Percentiles rank a stretch among this genome's conserved stretches.
These are phyloP conservation scores for Alosa alosa DNA, from an alignment of 2,113 vertebrate species.

Conservation along the genomic window DNA sequence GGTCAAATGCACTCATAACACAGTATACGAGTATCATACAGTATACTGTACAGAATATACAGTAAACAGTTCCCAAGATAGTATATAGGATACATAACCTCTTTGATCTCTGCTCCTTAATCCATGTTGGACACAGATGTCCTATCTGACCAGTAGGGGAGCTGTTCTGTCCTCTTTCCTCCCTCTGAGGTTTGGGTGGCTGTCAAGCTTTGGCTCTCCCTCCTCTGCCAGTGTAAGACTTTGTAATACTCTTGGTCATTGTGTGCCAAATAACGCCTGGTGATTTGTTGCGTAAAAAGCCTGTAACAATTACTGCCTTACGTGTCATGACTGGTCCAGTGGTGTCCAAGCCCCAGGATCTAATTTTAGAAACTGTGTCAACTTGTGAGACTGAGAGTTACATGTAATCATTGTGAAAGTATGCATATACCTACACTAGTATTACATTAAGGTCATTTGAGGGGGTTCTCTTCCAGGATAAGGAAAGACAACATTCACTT, in stretches of 20 bases:
- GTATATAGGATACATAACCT: too few relatives aligned
- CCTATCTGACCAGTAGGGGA: neutral
- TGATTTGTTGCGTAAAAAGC: neutral
- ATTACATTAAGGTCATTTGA: too few relatives aligned
- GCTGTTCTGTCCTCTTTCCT: neutral
- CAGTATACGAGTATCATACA: neutral
- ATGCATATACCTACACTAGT: too few relatives aligned
- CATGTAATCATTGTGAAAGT: neutral
- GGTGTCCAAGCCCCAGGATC: neutral
- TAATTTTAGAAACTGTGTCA: neutral
- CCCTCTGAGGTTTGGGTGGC: neutral
- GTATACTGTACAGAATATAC: neutral
- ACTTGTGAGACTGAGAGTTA: neutral
- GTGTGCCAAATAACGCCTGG: neutral
- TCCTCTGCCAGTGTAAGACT: neutral
- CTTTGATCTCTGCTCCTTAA: neutral
- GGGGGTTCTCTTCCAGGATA: too few relatives aligned
- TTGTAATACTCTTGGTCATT: neutral
- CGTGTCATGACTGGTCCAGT: neutral
- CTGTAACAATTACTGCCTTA: neutral
- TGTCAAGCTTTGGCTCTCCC: neutral
- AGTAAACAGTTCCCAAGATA: too few relatives aligned
- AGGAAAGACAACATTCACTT: too few relatives aligned
- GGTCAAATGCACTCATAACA: neutral
- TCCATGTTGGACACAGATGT: neutral